phyloP scores from a whole-genome alignment of 2,797 vertebrate genomes.

The Potorous gilbertii region DNA sequence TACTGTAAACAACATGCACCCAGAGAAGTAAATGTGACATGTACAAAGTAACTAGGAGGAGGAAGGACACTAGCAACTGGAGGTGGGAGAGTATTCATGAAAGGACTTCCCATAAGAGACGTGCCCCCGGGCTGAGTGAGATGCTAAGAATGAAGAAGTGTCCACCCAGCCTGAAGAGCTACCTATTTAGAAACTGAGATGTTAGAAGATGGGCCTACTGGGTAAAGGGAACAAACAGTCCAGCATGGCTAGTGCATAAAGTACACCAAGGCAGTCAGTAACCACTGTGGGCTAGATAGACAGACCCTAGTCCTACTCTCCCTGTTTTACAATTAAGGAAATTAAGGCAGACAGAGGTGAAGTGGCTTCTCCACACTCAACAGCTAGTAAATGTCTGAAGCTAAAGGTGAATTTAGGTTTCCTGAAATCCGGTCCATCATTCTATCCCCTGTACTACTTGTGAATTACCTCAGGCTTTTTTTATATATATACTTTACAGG shows the following conservation, averaged over 20 bases:
- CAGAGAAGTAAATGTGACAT: background rate
- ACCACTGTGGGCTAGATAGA: background rate
- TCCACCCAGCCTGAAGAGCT: background rate
- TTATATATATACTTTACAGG: background rate
- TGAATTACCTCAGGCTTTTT: too few species aligned
- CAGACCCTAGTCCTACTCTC: conserved; percentile 18
- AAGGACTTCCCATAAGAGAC: background rate
- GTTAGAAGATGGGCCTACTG: background rate
- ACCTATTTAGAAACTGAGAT: too few species aligned
- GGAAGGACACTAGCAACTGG: background rate
- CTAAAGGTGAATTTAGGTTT: conserved; percentile 36
- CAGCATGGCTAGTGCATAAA: background rate
- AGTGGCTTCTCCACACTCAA: background rate
- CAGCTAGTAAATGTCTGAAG: background rate
- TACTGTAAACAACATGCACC: background rate
- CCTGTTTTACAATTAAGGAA: conserved; percentile 21
- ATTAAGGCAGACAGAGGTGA: conserved; percentile 11
- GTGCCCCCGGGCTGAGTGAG: background rate
- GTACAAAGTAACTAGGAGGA: background rate
- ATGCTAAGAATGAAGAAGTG: background rate
- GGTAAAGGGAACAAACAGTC: background rate
- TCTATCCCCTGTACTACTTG: background rate
- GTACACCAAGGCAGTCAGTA: background rate
- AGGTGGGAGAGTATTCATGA: background rate
- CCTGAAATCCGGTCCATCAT: background rate